Percentiles rank a stretch among this genome's conserved stretches.
phyloP scores from a whole-genome alignment of 1,140 invertebrate genomes.

The Hypsibius dujardini region DNA sequence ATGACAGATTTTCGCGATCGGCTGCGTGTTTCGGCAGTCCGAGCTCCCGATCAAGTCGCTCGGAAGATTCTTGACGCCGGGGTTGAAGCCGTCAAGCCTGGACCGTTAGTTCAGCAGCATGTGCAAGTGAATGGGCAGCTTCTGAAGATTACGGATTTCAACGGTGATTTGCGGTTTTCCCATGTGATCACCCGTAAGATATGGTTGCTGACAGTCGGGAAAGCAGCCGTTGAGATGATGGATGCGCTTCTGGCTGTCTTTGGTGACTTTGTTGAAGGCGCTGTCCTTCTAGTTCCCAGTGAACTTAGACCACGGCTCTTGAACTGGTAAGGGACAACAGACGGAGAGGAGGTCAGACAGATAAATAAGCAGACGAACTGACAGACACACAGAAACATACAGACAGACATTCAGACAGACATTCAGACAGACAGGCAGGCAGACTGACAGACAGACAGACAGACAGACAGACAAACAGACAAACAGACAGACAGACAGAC shows the following conservation, averaged over 20 bases:
- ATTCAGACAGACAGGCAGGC: too few species aligned
- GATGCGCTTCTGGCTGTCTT: constrained; percentile 49
- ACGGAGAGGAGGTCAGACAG: too few species aligned
- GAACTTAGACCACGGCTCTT: constrained; percentile 29
- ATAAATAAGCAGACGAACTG: too few species aligned
- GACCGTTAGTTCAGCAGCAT: neutral
- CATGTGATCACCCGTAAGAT: constrained; percentile 31
- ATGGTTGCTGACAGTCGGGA: constrained; percentile 65
- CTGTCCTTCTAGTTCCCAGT: constrained; percentile 57
- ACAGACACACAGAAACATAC: too few species aligned
- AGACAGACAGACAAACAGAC: too few species aligned
- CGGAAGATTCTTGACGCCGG: neutral
- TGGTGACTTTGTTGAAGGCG: constrained; percentile 42
- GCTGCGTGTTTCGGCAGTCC: neutral
- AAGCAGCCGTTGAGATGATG: constrained; percentile 75
- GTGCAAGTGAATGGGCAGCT: neutral
- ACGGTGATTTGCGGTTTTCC: neutral
- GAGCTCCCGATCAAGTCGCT: neutral
- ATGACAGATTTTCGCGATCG: neutral
- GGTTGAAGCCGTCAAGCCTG: constrained; percentile 10
- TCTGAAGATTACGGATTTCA: neutral
- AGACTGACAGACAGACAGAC: constrained; percentile 1
- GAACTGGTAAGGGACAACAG: too few species aligned
- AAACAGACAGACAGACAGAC: too few species aligned
- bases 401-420: too few species aligned